A percentile compares a stretch with the other conserved stretches of the same genome.
Conservation (phyloP, 2,888 invertebrate species). For the Cosmia pyralina region DNA sequence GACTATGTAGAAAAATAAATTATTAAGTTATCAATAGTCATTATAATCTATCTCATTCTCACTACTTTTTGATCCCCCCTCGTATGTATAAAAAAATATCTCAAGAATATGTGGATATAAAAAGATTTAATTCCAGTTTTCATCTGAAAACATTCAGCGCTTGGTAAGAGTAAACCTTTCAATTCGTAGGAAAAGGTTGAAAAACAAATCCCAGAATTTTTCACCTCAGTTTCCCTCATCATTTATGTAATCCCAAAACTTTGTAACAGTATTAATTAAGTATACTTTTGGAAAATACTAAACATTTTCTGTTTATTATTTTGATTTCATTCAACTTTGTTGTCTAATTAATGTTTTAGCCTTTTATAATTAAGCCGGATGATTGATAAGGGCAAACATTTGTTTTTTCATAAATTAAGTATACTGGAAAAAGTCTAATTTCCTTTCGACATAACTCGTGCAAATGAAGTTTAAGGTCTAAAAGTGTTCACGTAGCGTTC, state of each 20-base stretch:
- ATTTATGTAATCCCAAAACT: conserved; percentile 24
- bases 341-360: conserved; percentile 24
- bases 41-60: too few species aligned
- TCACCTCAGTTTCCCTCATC: conserved; percentile 1
- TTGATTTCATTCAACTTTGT: conserved; percentile 33
- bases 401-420: conserved; percentile 9
- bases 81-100: not conserved
- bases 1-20: too few species aligned
- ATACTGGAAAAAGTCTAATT: not conserved
- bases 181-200: not conserved
- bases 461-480: not conserved
- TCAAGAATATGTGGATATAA: conserved; percentile 1
- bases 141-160: not conserved
- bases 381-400: conserved; percentile 14
- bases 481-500: not conserved
- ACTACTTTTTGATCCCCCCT: too few species aligned
- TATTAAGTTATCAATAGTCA: too few species aligned
- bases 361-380: conserved; percentile 21
- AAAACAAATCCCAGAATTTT: conserved; percentile 1
- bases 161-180: not conserved
- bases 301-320: conserved; percentile 34
- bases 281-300: conserved; percentile 22
- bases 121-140: conserved; percentile 1
- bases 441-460: not conserved
- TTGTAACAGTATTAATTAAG: conserved; percentile 33